These are phyloP conservation scores for Lutjanus campechanus DNA, from an alignment of 2,797 vertebrate species.

Conservation along the genomic window DNA sequence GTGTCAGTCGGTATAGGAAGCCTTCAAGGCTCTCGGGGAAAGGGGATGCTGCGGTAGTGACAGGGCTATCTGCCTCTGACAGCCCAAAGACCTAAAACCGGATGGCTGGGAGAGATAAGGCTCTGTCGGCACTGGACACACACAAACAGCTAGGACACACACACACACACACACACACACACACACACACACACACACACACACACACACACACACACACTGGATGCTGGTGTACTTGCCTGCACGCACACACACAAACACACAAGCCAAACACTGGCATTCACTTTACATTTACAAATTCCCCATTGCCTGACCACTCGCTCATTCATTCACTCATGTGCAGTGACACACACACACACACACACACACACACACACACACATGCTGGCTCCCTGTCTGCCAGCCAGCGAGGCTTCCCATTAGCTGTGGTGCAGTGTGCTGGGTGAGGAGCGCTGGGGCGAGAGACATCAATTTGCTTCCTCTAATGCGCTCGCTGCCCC, in stretches of 20 bases:
- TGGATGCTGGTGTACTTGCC: slow-evolving; percentile 20
- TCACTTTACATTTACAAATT: slow-evolving; percentile 83
- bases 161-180: slow-evolving; percentile 35
- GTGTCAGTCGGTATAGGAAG: slow-evolving; percentile 78
- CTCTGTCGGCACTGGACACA: slow-evolving; percentile 67
- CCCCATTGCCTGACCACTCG: slow-evolving; percentile 76
- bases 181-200: slow-evolving; percentile 10
- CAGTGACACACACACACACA: slow-evolving; percentile 56
- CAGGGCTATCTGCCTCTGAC: slow-evolving; percentile 84
- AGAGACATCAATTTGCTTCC: slow-evolving; percentile 87
- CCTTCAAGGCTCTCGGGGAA: slow-evolving; percentile 78
- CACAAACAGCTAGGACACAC: slow-evolving; percentile 60
- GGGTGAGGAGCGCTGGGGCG: slow-evolving; percentile 83
- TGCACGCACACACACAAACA: slow-evolving; percentile 18
- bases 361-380: slow-evolving; percentile 49
- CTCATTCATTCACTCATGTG: slow-evolving; percentile 74
- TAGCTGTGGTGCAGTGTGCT: slow-evolving; percentile 82
- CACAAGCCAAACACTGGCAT: slow-evolving; percentile 66
- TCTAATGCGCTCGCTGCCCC: slow-evolving; percentile 87
- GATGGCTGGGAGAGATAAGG: slow-evolving; percentile 83
- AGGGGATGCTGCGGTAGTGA: slow-evolving; percentile 76
- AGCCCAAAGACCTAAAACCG: slow-evolving; percentile 81
- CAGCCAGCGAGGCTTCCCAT: slow-evolving; percentile 81
- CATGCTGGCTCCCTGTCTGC: slow-evolving; percentile 71
- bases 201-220: slow-evolving; percentile 11